These are phyloP conservation scores for Passer domesticus DNA, from an alignment of 2,113 vertebrate genomes.

Conservation along the genomic window DNA sequence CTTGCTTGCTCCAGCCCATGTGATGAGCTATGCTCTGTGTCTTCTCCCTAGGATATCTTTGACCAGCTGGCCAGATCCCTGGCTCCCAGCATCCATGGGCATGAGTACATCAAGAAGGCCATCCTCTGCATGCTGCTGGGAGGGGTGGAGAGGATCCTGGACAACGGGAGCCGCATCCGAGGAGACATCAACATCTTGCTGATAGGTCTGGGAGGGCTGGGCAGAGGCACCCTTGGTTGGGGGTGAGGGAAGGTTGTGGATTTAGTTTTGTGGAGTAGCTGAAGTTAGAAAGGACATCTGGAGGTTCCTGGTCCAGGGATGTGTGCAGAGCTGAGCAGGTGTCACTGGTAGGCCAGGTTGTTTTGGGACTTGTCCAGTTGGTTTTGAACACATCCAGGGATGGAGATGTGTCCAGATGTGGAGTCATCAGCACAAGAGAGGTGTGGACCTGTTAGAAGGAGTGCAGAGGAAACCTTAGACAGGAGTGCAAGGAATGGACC, in stretches of 20 bases:
- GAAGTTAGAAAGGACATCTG: neutral
- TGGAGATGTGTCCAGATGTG: neutral
- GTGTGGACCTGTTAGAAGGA: neutral
- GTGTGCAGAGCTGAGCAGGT: rapidly evolving
- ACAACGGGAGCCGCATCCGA: constrained; percentile 91
- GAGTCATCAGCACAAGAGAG: neutral
- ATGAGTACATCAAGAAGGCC: constrained; percentile 96
- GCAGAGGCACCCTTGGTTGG: neutral
- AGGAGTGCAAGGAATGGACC: neutral
- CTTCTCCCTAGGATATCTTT: constrained; percentile 83
- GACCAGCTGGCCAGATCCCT: constrained; percentile 87
- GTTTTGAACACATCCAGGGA: neutral
- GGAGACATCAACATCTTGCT: constrained; percentile 97
- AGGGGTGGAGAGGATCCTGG: constrained; percentile 92
- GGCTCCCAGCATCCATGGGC: constrained; percentile 96
- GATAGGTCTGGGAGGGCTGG: constrained; percentile 78
- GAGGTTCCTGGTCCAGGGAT: neutral
- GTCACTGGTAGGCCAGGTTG: neutral
- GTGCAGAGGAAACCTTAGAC: neutral
- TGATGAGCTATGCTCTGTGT: rapidly evolving
- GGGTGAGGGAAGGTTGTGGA: neutral
- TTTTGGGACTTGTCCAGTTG: neutral
- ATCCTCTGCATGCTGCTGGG: constrained; percentile 95
- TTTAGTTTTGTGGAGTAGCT: neutral
- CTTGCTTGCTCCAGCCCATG: neutral